Evolutionary conservation across 2,113 vertebrate genomes (phyloP).

Genomic region (Onychostruthus taczanowskii): DNA sequence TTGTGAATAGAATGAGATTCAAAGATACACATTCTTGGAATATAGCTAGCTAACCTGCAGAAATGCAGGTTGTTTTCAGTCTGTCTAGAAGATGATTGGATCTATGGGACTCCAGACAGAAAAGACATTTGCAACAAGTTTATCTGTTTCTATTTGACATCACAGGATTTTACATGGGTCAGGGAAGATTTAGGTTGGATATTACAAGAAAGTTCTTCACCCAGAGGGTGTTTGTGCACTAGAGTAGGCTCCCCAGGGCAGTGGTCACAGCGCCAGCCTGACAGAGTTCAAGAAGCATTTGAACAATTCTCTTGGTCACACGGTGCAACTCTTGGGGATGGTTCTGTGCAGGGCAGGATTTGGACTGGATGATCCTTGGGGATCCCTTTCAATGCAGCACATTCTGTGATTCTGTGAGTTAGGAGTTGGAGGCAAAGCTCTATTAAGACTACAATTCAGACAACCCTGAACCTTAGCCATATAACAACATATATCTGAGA

Average conservation of each 20-base stretch:
- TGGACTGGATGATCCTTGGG: not conserved
- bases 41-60: not conserved
- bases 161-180: not conserved
- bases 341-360: not conserved
- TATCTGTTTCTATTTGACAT: not conserved
- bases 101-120: not conserved
- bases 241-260: not conserved
- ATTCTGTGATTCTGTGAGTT: not conserved
- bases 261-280: not conserved
- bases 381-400: not conserved
- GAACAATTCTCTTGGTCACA: no score
- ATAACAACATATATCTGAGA: not conserved
- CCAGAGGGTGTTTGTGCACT: fast-evolving
- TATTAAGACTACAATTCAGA: not conserved
- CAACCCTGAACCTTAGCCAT: not conserved
- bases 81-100: not conserved
- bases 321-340: not conserved
- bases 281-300: not conserved
- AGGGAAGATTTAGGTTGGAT: not conserved
- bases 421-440: not conserved
- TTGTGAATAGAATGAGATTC: not conserved
- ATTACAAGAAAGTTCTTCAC: not conserved
- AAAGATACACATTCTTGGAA: not conserved
- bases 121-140: not conserved
- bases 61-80: not conserved